Base-by-base conservation (phyloP, 2,797 vertebrate genomes). In the Chelidonichthys spinosus region DNA sequence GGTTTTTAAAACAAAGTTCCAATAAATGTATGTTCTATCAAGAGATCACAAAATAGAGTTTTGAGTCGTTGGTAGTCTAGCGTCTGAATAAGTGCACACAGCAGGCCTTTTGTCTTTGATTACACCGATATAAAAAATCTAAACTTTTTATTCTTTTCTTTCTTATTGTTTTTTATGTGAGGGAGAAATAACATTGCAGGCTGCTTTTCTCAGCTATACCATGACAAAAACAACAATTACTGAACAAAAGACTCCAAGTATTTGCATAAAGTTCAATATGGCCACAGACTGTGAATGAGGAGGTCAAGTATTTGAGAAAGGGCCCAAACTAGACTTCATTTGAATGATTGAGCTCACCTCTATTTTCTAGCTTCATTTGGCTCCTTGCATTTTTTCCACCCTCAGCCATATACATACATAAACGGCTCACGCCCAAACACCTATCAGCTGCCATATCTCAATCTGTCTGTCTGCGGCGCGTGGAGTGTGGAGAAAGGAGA, bases 401-500 rank as follows among this genome's bases (percentile, higher is more conserved):
- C 33, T 17, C 56, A 4, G 44, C 54, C 39, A 63, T 77, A 78
- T 71, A 72, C 54, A 66, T 71, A 66, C 59, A 77, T 69, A 79
- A 83, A 77, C 53, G 59, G 39, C 63, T 61, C 52, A 40, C 1
- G 0, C 52, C 44, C 62, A 76, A 76, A 70, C 54, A 58, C 53
- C 63, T 35, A 68, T 82, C 81, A 85, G 62, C 75, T 72, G 66
- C 78, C 69, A 73, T 55, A 71, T 72, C 72, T 85, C 79, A 71
- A 68, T 87, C 82, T 76, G 49, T 71, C 54, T 74, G 54, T 73
- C 60, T 65, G 63, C 7, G 32, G 49, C 58, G 39, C 18, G 0
- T 66, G 61, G 72, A 80, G 71, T 82, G 69, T 80, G 64, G 63
- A 80, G 81, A 74, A 50, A 74, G 66, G 71, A 70, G 82, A 85